Evolutionary conservation across 2,113 vertebrate genomes (phyloP), one percentile per base, ranked within the genome.

Genomic region (Camelus dromedarius): DNA sequence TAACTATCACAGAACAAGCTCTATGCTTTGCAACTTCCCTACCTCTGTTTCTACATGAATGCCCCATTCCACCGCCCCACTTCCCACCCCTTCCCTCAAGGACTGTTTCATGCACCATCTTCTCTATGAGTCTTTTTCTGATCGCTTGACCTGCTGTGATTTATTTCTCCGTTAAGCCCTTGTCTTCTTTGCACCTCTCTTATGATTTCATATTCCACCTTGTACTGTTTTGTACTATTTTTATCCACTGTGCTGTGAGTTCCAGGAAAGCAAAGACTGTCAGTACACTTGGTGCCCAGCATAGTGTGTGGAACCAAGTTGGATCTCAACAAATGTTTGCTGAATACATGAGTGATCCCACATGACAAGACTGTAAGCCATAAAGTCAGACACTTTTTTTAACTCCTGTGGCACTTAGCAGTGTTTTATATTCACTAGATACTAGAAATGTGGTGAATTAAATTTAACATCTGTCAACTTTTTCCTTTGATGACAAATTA

Each of bases 401-500:
- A 69, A 94, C 64, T 77, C 32, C 28, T 52, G n/a, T 8, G 87
- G 50, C 19, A 56, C 28, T 94, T 54, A 32, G 66, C 64, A 70
- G 54, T 28, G 46, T 64, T 84, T 94, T 75, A 73, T 60, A 58
- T 64, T 19, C 5, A 52, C 24, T 24, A 70, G 72, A 48, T 56
- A 54, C 60, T 73, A 73, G 60, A 89, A 95, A 81, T 73, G 7
- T 38, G n/a, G 3, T 66, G 52, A 93, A 13, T 79, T 90, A 62
- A 73, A 81, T n/a, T 93, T 91, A 84, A 80, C 22, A 89, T 81
- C 28, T 79, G 62, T 79, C n/a, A 83, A 67, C 81, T 13, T 76
- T 89, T 50, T 32, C 30, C n/a, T 91, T 94, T 88, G 56, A 90
- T 91, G 72, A 86, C 56, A 89, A 88, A 93, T 85, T 81, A 92